Conservation (phyloP, 92 coral and sea anemone species). For the Bergia sp. region DNA sequence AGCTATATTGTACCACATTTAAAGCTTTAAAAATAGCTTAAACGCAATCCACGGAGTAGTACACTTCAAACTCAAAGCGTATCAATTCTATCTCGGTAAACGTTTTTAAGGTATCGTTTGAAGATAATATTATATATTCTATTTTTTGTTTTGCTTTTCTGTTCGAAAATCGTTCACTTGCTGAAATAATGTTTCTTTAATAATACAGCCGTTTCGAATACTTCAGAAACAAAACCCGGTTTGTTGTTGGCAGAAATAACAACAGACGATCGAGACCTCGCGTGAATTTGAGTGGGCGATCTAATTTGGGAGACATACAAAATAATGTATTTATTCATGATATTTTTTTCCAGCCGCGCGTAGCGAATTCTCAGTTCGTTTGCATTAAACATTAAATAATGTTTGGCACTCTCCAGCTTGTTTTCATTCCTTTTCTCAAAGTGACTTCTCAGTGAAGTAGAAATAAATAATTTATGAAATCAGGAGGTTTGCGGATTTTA, state of each 20-base stretch:
- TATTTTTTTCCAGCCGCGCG: neutral
- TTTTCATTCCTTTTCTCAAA: neutral
- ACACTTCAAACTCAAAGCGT: conserved; percentile 25
- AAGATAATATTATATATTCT: conserved; percentile 8
- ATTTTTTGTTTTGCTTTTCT: conserved; percentile 25
- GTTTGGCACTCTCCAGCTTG: conserved; percentile 4
- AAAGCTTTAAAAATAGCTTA: neutral
- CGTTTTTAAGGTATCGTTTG: conserved; percentile 26
- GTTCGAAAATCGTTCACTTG: conserved; percentile 6
- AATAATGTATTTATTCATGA: conserved; percentile 36
- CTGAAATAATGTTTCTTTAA: conserved; percentile 4
- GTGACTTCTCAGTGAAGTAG: neutral
- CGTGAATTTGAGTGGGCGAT: conserved; percentile 47
- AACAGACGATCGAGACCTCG: conserved; percentile 8
- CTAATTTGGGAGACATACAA: conserved; percentile 41
- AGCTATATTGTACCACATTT: neutral
- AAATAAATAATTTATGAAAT: conserved; percentile 10
- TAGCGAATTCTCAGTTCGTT: conserved; percentile 33
- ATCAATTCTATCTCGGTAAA: conserved; percentile 26
- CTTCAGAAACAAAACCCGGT: neutral
- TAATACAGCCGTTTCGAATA: conserved; percentile 15
- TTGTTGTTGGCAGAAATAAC: conserved; percentile 13
- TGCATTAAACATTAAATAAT: conserved; percentile 30
- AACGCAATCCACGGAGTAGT: neutral
- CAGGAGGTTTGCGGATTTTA: neutral